These are phyloP conservation scores for Ophioninae sp. DNA, from an alignment of 2,888 invertebrate species.

Conservation along the genomic window DNA sequence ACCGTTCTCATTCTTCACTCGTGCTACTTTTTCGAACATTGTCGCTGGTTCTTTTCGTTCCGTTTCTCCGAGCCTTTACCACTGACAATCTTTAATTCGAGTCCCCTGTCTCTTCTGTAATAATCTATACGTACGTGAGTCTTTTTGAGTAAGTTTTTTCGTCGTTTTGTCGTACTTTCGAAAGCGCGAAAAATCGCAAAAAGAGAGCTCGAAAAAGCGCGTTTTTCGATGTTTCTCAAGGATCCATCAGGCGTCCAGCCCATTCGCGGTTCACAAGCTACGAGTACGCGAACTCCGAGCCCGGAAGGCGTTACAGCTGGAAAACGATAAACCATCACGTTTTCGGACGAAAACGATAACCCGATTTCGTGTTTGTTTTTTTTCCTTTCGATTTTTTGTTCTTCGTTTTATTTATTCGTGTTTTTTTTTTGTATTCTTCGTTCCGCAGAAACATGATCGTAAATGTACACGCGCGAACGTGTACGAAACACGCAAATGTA, in stretches of 20 bases:
- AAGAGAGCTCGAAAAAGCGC: neutral
- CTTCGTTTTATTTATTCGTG: neutral
- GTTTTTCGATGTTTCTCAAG: neutral
- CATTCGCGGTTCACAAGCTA: neutral
- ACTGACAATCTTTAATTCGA: conserved; percentile 34
- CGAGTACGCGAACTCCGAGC: neutral
- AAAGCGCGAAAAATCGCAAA: no score
- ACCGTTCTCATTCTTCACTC: conserved; percentile 35
- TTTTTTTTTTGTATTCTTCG: conserved; percentile 18
- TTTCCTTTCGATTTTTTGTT: neutral
- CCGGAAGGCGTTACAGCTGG: neutral
- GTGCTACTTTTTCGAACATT: conserved; percentile 34
- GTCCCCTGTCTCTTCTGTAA: neutral
- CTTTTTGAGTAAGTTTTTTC: neutral
- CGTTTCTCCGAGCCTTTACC: conserved; percentile 24
- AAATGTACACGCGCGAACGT: conserved; percentile 1
- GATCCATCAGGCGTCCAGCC: neutral
- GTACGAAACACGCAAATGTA: conserved; percentile 5
- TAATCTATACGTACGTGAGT: neutral
- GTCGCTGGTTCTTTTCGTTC: neutral
- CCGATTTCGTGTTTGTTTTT: conserved; percentile 8
- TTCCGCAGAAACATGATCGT: conserved; percentile 18
- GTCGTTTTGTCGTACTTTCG: neutral
- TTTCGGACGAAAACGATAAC: conserved; percentile 18
- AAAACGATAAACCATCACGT: conserved; percentile 21